Evolutionary conservation across 1,140 invertebrate genomes (phyloP).

Genomic region (Achroia grisella): DNA sequence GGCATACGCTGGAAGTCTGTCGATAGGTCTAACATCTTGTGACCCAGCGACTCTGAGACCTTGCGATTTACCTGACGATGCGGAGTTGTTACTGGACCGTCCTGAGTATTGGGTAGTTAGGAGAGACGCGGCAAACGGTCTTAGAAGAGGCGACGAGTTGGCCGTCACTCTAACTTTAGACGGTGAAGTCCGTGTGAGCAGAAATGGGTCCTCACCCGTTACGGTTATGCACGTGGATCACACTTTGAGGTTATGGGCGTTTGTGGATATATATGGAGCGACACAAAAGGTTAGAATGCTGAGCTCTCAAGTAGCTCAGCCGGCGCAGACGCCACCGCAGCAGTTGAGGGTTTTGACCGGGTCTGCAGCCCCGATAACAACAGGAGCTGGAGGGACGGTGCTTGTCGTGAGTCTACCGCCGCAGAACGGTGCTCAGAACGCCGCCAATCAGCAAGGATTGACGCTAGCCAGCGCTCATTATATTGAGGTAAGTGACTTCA

Average conservation of each 20-base stretch:
- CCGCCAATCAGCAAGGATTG: constrained; percentile 41
- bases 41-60: constrained; percentile 85
- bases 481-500: constrained; percentile 47
- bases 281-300: constrained; percentile 85
- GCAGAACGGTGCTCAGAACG: constrained; percentile 50
- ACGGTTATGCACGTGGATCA: constrained; percentile 97
- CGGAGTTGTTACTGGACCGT: constrained; percentile 93
- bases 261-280: constrained; percentile 96
- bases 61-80: constrained; percentile 92
- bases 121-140: constrained; percentile 90
- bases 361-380: constrained; percentile 75
- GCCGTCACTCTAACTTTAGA: constrained; percentile 88
- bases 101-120: constrained; percentile 98
- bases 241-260: constrained; percentile 91
- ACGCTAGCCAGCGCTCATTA: constrained; percentile 58
- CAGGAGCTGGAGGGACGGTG: constrained; percentile 79
- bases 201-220: constrained; percentile 86
- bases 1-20: constrained; percentile 90
- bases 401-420: constrained; percentile 88
- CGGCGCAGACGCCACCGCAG: constrained; percentile 41
- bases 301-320: constrained; percentile 39
- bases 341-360: constrained; percentile 46
- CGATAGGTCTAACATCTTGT: constrained; percentile 94
- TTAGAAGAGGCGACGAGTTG: constrained; percentile 91
- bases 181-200: constrained; percentile 90